Evolutionary conservation across 2,888 invertebrate species (phyloP).

Genomic region (Proisotoma minuta): DNA sequence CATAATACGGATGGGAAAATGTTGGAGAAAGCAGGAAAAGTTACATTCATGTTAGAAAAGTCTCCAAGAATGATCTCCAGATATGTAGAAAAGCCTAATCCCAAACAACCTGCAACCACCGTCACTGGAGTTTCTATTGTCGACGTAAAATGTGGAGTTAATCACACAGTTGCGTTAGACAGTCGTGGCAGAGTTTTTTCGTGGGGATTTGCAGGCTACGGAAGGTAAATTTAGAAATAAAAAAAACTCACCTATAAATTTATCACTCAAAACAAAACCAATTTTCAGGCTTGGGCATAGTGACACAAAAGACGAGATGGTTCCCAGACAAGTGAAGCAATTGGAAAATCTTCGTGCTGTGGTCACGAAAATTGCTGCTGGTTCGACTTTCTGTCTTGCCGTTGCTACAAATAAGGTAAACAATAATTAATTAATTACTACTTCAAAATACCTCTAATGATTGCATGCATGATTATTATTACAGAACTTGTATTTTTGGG

Average conservation of each 20-base stretch:
- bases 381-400: conserved; percentile 22
- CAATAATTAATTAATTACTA: too few relatives aligned
- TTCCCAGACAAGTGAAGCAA: conserved; percentile 55
- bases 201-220: conserved; percentile 94
- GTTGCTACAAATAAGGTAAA: conserved; percentile 10
- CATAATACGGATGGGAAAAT: conserved; percentile 94
- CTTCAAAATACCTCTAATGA: too few relatives aligned
- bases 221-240: too few relatives aligned
- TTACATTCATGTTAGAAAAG: conserved; percentile 79
- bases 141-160: conserved; percentile 84
- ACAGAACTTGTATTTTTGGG: conserved; percentile 71
- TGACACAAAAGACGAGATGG: conserved; percentile 85
- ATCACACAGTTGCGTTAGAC: conserved; percentile 80
- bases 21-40: conserved; percentile 81
- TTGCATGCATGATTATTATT: too few relatives aligned
- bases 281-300: conserved; percentile 86
- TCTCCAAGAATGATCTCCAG: conserved; percentile 77
- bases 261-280: too few relatives aligned
- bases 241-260: too few relatives aligned
- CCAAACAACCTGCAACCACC: conserved; percentile 78
- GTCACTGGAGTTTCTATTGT: conserved; percentile 77
- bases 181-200: conserved; percentile 82
- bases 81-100: conserved; percentile 80
- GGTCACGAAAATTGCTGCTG: conserved; percentile 4
- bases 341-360: conserved; percentile 11